Conservation (phyloP, 2,113 vertebrate species). For the Dromiciops gliroides region DNA sequence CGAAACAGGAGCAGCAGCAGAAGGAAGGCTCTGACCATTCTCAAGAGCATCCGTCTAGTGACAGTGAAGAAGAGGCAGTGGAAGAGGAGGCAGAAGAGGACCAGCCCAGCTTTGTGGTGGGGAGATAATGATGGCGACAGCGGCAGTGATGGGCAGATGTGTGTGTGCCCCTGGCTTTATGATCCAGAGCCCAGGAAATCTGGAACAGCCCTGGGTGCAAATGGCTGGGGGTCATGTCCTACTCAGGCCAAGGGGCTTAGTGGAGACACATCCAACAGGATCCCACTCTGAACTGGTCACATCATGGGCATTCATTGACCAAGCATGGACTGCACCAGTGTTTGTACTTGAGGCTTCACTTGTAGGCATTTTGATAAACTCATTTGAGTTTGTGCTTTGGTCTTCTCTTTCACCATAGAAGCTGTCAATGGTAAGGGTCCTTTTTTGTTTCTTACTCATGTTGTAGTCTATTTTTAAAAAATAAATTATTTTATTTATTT, state of each 20-base stretch:
- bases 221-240: conserved; percentile 44
- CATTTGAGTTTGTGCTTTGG: too few species aligned
- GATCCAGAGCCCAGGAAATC: conserved; percentile 66
- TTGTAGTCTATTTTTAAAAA: too few species aligned
- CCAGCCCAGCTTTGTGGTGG: conserved; percentile 81
- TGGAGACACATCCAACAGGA: conserved; percentile 69
- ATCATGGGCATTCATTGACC: conserved; percentile 69
- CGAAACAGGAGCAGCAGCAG: too few species aligned
- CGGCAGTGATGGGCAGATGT: conserved; percentile 32
- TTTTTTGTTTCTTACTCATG: too few species aligned
- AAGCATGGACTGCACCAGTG: conserved; percentile 45
- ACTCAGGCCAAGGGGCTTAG: conserved; percentile 51
- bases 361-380: too few species aligned
- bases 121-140: conserved; percentile 74
- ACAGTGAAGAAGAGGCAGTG: conserved; percentile 82
- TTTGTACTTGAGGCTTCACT: conserved; percentile 31
- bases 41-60: conserved; percentile 78
- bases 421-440: too few species aligned
- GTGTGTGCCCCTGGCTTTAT: conserved; percentile 59
- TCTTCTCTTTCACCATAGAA: too few species aligned
- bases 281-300: conserved; percentile 57
- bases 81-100: too few species aligned
- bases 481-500: too few species aligned
- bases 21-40: conserved; percentile 75
- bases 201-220: conserved; percentile 53